phyloP scores from a whole-genome alignment of 1,140 invertebrate species.

The Macrotrachela quadricornifera region DNA sequence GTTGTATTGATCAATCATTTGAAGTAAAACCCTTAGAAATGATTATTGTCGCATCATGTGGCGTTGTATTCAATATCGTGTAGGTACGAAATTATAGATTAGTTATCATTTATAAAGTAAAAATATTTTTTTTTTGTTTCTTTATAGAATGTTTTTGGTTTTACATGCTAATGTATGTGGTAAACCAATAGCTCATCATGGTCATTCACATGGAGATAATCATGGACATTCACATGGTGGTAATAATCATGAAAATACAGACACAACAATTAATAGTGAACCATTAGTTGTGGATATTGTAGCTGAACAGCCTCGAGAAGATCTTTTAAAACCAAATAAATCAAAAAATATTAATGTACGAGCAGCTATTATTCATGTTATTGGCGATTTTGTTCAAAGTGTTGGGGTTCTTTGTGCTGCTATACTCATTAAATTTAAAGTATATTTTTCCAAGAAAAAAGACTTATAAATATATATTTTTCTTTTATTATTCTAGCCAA shows the following conservation, averaged over 20 bases:
- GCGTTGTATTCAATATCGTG: constrained; percentile 23
- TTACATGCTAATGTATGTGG: constrained; percentile 7
- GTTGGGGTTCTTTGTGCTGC: constrained; percentile 80
- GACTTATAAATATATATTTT: not conserved
- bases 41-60: constrained; percentile 9
- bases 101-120: constrained; percentile 1
- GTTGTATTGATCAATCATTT: constrained; percentile 6
- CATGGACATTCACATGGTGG: constrained; percentile 8
- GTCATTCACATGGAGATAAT: not conserved
- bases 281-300: not conserved
- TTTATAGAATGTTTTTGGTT: constrained; percentile 10
- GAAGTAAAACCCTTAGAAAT: constrained; percentile 8
- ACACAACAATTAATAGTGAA: no score
- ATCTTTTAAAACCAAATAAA: no score
- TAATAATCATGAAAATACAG: not conserved
- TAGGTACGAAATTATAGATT: constrained; percentile 36
- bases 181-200: not conserved
- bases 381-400: constrained; percentile 91
- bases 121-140: not conserved
- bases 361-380: constrained; percentile 89
- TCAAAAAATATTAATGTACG: constrained; percentile 68
- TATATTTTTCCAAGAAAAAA: constrained; percentile 17
- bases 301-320: not conserved
- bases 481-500: not conserved
- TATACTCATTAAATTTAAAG: constrained; percentile 70